Base-by-base conservation (phyloP, 2,888 invertebrate species). In the Exephanes ischioxanthus region DNA sequence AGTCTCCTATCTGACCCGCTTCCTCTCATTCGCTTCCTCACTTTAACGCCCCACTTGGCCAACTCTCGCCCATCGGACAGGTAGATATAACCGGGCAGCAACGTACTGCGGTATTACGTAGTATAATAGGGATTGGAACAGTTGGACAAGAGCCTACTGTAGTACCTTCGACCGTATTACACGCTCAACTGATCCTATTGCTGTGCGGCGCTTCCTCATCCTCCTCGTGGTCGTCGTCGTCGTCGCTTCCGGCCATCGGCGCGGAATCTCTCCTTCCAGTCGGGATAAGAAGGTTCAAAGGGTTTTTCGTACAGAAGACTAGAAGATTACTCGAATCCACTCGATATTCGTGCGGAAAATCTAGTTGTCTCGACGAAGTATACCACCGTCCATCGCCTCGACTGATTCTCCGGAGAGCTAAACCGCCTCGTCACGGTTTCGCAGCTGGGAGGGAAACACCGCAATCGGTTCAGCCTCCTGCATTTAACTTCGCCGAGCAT, bases 151-250 rank as follows among this genome's bases (percentile, higher is more conserved):
- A 80, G 83, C 71, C 79, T 80, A 86, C 80, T 77, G 73, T 80
- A 73, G 83, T 77, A 76, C 67, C 3, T 53, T 86, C 83, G 80
- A 83, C 73, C 83, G 77, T 86, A 86, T 86, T 86, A 86, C 80
- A 86, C 85, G 85, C 85, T 80, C 80, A 83, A 86, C 83, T 78
- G 83, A 86, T 83, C 83, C 85, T 83, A 86, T 86, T 86, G 83
- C 85, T 80, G 76, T 6, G 75, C 73, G 81, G 45, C 45, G 58
- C 58, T 11, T 53, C 19, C 58, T 58, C 45, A 3, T 58, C 58
- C 58, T 58, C 58, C 22, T 26, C 58, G 58, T 11, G 26, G 58
- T 58, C 22, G 26, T 19, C 58, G 58, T 11, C 58, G 22, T 58
- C 71, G 82, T 66, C 82, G 83, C 79, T 83, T 80, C 73, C 53